phyloP scores from a whole-genome alignment of 2,797 vertebrate species.

The Enteromius afrohamiltoni region DNA sequence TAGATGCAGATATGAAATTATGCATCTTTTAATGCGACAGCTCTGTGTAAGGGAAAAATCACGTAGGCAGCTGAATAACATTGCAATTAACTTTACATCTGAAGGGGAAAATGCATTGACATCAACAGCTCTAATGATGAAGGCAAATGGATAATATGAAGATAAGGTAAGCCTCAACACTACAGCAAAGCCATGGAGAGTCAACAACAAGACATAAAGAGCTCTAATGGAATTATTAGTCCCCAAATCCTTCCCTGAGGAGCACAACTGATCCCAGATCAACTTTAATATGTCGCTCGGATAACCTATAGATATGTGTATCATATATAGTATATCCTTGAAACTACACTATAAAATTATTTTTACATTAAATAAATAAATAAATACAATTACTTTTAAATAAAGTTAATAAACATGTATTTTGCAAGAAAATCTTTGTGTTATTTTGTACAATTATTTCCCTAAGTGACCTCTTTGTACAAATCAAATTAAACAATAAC shows the following conservation, averaged over 20 bases:
- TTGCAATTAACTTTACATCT: slow-evolving; percentile 37
- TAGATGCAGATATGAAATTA: slow-evolving; percentile 41
- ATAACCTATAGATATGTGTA: not conserved
- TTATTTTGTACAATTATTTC: not conserved
- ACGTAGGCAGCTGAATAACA: slow-evolving; percentile 22
- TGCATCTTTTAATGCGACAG: slow-evolving; percentile 32
- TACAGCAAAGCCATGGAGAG: slow-evolving; percentile 23
- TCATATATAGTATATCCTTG: not conserved
- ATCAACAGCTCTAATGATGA: slow-evolving; percentile 39
- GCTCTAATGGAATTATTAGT: slow-evolving; percentile 39
- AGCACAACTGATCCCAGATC: slow-evolving; percentile 40
- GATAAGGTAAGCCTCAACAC: slow-evolving; percentile 33
- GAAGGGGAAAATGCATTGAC: slow-evolving; percentile 36
- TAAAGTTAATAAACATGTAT: not conserved
- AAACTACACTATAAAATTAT: not conserved
- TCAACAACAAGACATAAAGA: slow-evolving; percentile 39
- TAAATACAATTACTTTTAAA: not conserved
- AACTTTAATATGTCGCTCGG: slow-evolving; percentile 10
- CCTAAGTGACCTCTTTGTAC: not conserved
- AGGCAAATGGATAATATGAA: slow-evolving; percentile 33
- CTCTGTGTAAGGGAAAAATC: slow-evolving; percentile 16
- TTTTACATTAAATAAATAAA: not conserved
- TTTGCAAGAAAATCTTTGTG: not conserved
- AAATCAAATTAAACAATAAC: not conserved
- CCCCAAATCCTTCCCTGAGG: slow-evolving; percentile 31